Base-by-base conservation (phyloP, 2,797 vertebrate genomes). In the Potorous gilbertii region DNA sequence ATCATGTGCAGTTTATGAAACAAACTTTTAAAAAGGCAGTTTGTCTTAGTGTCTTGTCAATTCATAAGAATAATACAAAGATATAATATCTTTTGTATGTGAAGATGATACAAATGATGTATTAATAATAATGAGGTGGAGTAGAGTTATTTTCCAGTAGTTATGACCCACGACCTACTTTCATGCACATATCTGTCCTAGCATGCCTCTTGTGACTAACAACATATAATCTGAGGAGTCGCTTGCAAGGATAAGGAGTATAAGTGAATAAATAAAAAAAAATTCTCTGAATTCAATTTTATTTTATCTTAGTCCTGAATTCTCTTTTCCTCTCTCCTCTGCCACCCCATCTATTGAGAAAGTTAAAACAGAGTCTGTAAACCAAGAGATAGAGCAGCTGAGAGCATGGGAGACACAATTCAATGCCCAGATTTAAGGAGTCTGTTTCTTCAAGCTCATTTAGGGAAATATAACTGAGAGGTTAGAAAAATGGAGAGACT, bases 341-440 rank as follows among this genome's bases (percentile, higher is more conserved):
- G 56, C 28, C 29, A 90, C 62, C 50, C 21, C 9, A 27, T n/a
- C 24, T 50, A 50, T 12, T 87, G 24, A 87, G 40, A 50, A 46
- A 87, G 74, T 0, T 50, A 28, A 34, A 87, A 50, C 74, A 50
- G 74, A 24, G 40, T 50, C 18, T 27, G 4, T 4, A 50, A 46
- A n/a, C 9, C 40, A 50, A 87, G 21, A 87, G 14, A 50, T 1
- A 40, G 34, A 24, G 40, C 74, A 46, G 24, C 24, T 10, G 74
- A 27, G 21, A 46, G 24, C 11, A 46, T 1, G 21, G 40, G 40
- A 87, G 21, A 24, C 24, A 46, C 29, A 87, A 87, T 27, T 87
- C 24, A 98, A 99, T 99, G 99, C 99, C 99, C 27, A 99, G 99
- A 97, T 99, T 99, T 98, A 99, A 99, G 99, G 99, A 99, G 98